These are phyloP conservation scores for Platygyra sinensis DNA, from an alignment of 64 coral and sea anemone genomes.

Conservation along the genomic window DNA sequence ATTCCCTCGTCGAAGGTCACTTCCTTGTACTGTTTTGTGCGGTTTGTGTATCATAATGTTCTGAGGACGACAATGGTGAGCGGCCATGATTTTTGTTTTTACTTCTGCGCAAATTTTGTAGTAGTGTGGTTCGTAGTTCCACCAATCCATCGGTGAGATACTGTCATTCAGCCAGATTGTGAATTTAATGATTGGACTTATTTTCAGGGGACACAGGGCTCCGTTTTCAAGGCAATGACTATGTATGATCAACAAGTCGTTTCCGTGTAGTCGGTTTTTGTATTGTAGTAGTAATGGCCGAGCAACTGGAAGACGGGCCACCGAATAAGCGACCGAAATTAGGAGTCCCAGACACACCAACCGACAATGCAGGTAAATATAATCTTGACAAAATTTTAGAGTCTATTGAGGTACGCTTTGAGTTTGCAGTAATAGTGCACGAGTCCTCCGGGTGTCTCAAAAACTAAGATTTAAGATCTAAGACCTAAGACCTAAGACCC, in stretches of 20 bases:
- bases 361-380: conserved; percentile 96
- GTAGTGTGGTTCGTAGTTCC: conserved; percentile 81
- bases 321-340: conserved; percentile 99
- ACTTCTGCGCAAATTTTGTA: conserved; percentile 91
- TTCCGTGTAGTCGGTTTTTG: conserved; percentile 99
- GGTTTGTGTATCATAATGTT: conserved; percentile 98
- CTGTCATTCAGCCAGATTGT: conserved; percentile 58
- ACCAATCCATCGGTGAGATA: conserved; percentile 52
- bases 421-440: conserved; percentile 27
- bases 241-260: conserved; percentile 99
- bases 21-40: conserved; percentile 83
- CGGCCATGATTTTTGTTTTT: conserved; percentile 99
- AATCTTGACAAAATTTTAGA: conserved; percentile 7
- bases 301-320: conserved; percentile 99
- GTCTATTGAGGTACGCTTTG: neutral
- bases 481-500: too few species aligned
- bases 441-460: too few species aligned
- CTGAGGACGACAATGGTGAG: conserved; percentile 99
- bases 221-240: conserved; percentile 93
- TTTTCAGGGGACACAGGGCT: conserved; percentile 83
- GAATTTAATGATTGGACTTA: conserved; percentile 82
- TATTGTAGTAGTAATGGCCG: conserved; percentile 99
- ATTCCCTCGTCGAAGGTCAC: conserved; percentile 66
- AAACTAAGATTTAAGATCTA: too few species aligned
- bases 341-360: conserved; percentile 93